These are phyloP conservation scores for Drosophila ficusphila DNA, from an alignment of 1,140 invertebrate genomes.

Conservation along the genomic window DNA sequence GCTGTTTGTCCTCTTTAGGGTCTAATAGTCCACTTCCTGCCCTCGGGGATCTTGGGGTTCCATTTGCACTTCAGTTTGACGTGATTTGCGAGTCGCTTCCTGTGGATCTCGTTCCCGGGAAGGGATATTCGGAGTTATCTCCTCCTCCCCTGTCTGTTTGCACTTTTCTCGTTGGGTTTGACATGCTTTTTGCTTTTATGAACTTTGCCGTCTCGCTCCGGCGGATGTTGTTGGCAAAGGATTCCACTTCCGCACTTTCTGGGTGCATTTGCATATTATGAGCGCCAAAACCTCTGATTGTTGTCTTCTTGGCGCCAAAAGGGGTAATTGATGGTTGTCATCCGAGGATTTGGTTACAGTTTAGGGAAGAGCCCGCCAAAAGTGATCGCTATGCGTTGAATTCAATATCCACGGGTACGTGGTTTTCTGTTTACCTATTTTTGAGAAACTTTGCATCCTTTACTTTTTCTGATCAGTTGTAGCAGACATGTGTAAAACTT, in stretches of 20 bases:
- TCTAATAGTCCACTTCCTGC: slow-evolving; percentile 82
- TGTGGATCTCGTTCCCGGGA: slow-evolving; percentile 54
- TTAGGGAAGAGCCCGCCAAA: slow-evolving; percentile 4
- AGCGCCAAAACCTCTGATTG: slow-evolving; percentile 54
- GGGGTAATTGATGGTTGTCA: slow-evolving; percentile 17
- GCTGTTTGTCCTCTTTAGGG: slow-evolving; percentile 41
- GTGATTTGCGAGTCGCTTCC: slow-evolving; percentile 83
- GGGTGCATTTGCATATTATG: slow-evolving; percentile 60
- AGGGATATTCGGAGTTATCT: slow-evolving; percentile 32
- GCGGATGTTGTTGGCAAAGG: slow-evolving; percentile 59
- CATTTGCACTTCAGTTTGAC: slow-evolving; percentile 75
- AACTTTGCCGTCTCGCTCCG: slow-evolving; percentile 63
- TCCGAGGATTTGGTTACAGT: slow-evolving; percentile 3
- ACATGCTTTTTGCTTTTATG: slow-evolving; percentile 79
- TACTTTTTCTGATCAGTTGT: no score
- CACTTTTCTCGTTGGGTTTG: slow-evolving; percentile 52
- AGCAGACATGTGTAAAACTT: slow-evolving; percentile 2
- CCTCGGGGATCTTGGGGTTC: slow-evolving; percentile 25
- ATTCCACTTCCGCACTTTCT: slow-evolving; percentile 48
- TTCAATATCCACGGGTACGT: no score
- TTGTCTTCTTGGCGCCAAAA: slow-evolving; percentile 59
- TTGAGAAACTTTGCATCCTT: no score
- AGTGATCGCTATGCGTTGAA: no score
- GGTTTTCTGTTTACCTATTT: no score
- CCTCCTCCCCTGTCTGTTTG: slow-evolving; percentile 51